phyloP scores from a whole-genome alignment of 2,113 vertebrate genomes.

The Strigops habroptila region DNA sequence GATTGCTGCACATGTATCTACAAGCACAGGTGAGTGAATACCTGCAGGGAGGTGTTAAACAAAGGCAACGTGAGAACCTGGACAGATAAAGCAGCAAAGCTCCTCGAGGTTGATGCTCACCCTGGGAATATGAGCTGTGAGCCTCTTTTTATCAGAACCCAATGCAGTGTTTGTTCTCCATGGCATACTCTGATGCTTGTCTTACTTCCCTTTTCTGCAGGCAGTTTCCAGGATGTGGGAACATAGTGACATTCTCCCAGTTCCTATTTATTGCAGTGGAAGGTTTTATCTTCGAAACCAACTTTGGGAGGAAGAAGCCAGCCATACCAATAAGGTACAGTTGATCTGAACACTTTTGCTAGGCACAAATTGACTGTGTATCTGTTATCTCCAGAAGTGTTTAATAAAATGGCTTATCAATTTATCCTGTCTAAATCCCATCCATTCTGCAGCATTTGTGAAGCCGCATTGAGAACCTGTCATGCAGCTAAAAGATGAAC shows the following conservation, averaged over 20 bases:
- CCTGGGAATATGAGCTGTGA: background rate
- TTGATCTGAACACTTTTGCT: background rate
- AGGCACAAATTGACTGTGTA: background rate
- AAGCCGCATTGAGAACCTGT: background rate
- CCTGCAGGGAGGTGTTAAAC: background rate
- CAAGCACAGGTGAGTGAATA: background rate
- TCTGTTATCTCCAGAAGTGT: background rate
- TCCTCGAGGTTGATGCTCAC: background rate
- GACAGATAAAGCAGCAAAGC: background rate
- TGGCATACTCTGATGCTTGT: background rate
- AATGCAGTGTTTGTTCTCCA: background rate
- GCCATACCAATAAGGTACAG: slow-evolving; percentile 87
- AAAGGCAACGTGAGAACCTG: background rate
- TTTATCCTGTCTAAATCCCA: background rate
- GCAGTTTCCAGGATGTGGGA: slow-evolving; percentile 92
- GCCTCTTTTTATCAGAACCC: background rate
- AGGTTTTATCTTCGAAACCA: slow-evolving; percentile 89
- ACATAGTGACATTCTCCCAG: slow-evolving; percentile 94
- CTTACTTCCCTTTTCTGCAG: slow-evolving; percentile 53
- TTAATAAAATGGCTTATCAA: background rate
- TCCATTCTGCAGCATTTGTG: background rate
- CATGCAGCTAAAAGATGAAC: rapidly evolving
- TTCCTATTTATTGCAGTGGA: slow-evolving; percentile 92
- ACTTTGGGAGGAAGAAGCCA: slow-evolving; percentile 87
- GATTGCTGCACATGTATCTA: background rate